phyloP scores from a whole-genome alignment of 92 coral and sea anemone genomes.

The Desmophyllum pertusum region DNA sequence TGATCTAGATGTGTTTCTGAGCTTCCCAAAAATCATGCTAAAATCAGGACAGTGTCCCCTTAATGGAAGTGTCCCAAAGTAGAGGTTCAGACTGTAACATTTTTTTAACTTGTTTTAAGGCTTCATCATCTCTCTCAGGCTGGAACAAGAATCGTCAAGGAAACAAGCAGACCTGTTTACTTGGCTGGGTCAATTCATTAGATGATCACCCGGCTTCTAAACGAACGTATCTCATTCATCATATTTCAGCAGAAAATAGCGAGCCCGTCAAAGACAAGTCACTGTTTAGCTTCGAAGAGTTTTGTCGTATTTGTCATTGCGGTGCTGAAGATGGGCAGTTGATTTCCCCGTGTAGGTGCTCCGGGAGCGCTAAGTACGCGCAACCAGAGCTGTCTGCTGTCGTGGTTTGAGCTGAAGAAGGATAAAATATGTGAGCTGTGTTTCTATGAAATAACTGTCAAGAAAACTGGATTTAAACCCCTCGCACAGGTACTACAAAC shows the following conservation, averaged over 20 bases:
- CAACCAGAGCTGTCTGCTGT: slow-evolving; percentile 68
- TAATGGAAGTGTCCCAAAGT: no score
- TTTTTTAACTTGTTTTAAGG: background rate
- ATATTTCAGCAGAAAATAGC: background rate
- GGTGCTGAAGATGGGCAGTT: slow-evolving; percentile 59
- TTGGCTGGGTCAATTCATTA: background rate
- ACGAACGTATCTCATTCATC: background rate
- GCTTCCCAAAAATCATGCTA: no score
- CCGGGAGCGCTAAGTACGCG: slow-evolving; percentile 61
- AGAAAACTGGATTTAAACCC: slow-evolving; percentile 54
- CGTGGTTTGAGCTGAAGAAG: slow-evolving; percentile 53
- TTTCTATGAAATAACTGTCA: slow-evolving; percentile 52
- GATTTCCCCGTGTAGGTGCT: slow-evolving; percentile 66
- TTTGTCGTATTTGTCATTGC: slow-evolving; percentile 83
- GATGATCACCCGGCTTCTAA: background rate
- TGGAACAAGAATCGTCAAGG: background rate
- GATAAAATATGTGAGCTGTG: slow-evolving; percentile 52
- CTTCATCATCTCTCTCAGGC: background rate
- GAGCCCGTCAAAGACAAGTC: background rate
- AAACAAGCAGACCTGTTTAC: background rate
- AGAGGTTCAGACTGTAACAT: no score
- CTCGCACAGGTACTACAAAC: slow-evolving; percentile 30
- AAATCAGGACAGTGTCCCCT: no score
- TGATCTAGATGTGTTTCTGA: no score
- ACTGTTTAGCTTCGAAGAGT: slow-evolving; percentile 5